A percentile compares a stretch with the other conserved stretches of the same genome.
Conservation (phyloP, 2,888 invertebrate genomes). For the Sinhomidia bicolor region DNA sequence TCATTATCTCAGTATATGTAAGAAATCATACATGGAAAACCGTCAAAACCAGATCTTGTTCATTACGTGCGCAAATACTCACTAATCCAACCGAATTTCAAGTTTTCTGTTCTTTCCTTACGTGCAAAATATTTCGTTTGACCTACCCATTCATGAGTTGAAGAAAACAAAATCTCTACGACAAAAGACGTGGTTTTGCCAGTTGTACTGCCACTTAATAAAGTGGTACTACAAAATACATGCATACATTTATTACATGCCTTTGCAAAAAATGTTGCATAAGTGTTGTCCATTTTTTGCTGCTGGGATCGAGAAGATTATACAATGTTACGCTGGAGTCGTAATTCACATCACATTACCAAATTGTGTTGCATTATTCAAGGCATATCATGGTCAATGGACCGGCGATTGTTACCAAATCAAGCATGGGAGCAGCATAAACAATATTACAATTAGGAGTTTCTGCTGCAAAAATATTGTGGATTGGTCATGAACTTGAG, state of each 20-base stretch:
- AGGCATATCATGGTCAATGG: slow-evolving; percentile 20
- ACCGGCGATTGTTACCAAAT: background rate
- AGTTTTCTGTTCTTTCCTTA: slow-evolving; percentile 10
- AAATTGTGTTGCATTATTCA: slow-evolving; percentile 35
- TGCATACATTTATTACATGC: too few relatives aligned
- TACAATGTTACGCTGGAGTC: background rate
- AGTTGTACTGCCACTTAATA: too few relatives aligned
- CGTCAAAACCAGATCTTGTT: background rate
- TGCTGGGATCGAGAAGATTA: background rate
- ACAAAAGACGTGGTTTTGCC: too few relatives aligned
- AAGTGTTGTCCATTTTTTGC: background rate
- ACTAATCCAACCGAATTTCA: background rate
- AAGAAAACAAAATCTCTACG: too few relatives aligned
- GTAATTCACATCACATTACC: slow-evolving; percentile 13
- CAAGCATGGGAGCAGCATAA: background rate
- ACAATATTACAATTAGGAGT: background rate
- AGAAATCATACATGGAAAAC: too few relatives aligned
- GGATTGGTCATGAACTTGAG: slow-evolving; percentile 50
- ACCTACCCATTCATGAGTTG: background rate
- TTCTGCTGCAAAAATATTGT: background rate
- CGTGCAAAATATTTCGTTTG: background rate
- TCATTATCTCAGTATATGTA: too few relatives aligned
- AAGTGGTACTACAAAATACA: too few relatives aligned
- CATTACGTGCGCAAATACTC: background rate
- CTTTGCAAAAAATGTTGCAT: slow-evolving; percentile 15